These are phyloP conservation scores for Caenorhabditis latens DNA, from an alignment of 1,140 invertebrate genomes.

Conservation along the genomic window DNA sequence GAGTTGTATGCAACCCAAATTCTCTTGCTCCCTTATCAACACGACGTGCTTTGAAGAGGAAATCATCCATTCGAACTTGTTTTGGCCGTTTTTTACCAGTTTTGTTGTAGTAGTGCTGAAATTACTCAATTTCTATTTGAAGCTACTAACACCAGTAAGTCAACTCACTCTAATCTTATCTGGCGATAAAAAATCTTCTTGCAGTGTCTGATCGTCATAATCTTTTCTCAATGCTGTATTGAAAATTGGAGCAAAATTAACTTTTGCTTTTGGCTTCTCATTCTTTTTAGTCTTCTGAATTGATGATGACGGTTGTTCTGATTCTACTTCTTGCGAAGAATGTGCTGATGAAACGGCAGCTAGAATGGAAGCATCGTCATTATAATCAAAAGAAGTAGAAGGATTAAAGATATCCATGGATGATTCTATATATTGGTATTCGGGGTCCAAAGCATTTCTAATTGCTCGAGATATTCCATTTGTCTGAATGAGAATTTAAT, in stretches of 20 bases:
- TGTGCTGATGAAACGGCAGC: conserved; percentile 19
- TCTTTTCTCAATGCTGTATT: not conserved
- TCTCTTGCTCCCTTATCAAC: conserved; percentile 40
- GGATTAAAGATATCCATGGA: not conserved
- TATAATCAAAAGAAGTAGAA: not conserved
- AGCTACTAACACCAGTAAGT: not conserved
- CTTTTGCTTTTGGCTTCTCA: not conserved
- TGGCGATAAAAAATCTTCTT: conserved; percentile 33
- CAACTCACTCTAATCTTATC: not conserved
- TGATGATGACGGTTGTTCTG: not conserved
- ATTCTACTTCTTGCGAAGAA: not conserved
- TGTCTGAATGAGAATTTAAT: not conserved
- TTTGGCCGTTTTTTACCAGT: not conserved
- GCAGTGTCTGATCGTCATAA: not conserved
- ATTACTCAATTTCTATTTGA: not conserved
- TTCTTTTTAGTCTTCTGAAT: no score
- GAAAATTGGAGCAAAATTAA: conserved; percentile 19
- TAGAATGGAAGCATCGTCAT: conserved; percentile 9
- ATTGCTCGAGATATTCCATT: not conserved
- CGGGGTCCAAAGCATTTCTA: conserved; percentile 1
- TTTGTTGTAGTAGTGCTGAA: not conserved
- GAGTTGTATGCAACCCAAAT: conserved; percentile 21
- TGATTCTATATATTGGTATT: not conserved
- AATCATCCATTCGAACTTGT: conserved; percentile 52
- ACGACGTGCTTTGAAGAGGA: conserved; percentile 4